Evolutionary conservation across 2,113 vertebrate species (phyloP).

Genomic region (Halichoerus grypus): DNA sequence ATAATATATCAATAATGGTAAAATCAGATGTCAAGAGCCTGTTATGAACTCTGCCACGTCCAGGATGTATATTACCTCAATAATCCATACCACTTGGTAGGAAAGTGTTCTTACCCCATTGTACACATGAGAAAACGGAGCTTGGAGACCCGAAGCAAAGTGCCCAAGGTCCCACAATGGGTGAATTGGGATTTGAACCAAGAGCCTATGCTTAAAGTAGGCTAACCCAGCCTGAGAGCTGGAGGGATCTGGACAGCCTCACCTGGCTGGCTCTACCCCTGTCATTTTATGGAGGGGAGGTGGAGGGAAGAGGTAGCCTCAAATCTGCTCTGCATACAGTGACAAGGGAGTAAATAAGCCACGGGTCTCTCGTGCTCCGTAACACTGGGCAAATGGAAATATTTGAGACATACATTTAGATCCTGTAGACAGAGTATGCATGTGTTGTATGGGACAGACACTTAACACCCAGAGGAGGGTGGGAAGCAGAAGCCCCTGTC

Average conservation of each 20-base stretch:
- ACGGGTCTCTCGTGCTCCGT: background rate
- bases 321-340: background rate
- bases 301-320: background rate
- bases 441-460: background rate
- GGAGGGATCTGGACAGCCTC: background rate
- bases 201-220: rapidly evolving
- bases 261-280: background rate
- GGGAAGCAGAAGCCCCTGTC: background rate
- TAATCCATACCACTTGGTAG: background rate
- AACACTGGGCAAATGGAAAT: background rate
- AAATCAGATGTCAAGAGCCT: background rate
- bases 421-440: background rate
- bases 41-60: background rate
- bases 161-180: rapidly evolving
- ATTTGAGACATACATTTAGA: background rate
- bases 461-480: background rate
- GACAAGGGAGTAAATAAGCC: background rate
- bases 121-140: background rate
- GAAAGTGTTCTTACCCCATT: background rate
- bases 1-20: background rate
- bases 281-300: background rate
- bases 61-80: background rate
- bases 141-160: background rate
- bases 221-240: background rate
- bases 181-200: background rate